phyloP scores from a whole-genome alignment of 2,113 vertebrate species.

The Campylomormyrus tamandua region DNA sequence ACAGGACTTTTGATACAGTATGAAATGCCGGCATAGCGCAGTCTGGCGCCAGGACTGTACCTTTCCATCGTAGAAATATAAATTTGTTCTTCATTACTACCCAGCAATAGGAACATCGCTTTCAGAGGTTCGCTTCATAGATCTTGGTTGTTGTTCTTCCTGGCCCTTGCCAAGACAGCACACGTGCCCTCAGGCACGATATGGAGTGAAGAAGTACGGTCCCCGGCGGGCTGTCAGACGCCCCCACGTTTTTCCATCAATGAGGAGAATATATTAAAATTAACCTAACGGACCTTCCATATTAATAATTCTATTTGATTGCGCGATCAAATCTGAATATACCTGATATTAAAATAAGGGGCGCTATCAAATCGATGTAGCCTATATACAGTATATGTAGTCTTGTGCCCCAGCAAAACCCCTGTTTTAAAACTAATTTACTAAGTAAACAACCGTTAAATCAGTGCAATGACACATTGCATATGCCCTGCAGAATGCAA shows the following conservation, averaged over 20 bases:
- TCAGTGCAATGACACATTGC: background rate
- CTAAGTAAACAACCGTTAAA: background rate
- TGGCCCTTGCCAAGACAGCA: background rate
- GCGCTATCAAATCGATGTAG: background rate
- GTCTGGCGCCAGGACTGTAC: background rate
- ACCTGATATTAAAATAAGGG: background rate
- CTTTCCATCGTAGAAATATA: background rate
- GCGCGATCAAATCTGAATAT: background rate
- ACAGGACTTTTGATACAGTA: background rate
- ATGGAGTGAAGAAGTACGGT: constrained; percentile 14
- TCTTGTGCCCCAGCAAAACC: background rate
- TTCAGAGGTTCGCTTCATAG: background rate
- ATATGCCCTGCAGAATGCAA: background rate
- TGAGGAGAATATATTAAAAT: constrained; percentile 13
- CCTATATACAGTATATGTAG: background rate
- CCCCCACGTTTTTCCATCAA: constrained; percentile 26
- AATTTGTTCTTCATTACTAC: background rate
- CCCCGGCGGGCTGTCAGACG: constrained; percentile 22
- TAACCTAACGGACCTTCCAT: background rate
- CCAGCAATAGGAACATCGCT: background rate
- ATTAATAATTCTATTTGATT: background rate
- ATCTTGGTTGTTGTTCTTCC: background rate
- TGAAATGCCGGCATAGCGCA: background rate
- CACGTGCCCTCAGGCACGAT: background rate
- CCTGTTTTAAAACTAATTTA: background rate